Percentiles rank a stretch among this genome's conserved stretches.
Evolutionary conservation across 2,113 vertebrate genomes (phyloP).

Genomic region (Acrocephalus kingi): DNA sequence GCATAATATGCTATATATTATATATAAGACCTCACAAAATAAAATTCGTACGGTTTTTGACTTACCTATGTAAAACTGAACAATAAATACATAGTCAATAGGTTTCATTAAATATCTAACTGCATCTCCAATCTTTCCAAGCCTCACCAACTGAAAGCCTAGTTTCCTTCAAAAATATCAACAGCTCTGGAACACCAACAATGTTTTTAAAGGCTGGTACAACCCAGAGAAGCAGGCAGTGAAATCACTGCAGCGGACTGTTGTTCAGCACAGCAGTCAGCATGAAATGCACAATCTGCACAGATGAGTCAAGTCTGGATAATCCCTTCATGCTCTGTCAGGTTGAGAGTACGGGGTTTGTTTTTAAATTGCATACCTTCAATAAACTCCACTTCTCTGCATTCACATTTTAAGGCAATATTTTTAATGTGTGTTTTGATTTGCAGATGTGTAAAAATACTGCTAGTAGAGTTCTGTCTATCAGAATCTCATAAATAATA

Average conservation of each 20-base stretch:
- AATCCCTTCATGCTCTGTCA: slow-evolving; percentile 54
- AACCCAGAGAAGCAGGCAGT: neutral
- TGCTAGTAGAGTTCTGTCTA: neutral
- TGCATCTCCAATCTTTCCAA: neutral
- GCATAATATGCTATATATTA: neutral
- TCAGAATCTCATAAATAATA: neutral
- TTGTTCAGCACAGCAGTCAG: slow-evolving; percentile 36
- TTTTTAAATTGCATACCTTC: slow-evolving; percentile 16
- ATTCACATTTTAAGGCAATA: neutral
- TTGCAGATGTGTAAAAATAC: neutral
- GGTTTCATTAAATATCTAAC: neutral
- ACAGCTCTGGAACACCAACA: neutral
- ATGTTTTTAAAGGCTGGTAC: neutral
- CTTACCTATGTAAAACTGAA: neutral
- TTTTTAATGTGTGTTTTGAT: neutral
- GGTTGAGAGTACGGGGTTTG: neutral
- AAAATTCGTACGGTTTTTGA: neutral
- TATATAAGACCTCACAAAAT: neutral
- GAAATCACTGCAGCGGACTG: neutral
- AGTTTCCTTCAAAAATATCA: neutral
- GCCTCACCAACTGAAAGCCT: neutral
- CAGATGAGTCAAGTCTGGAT: slow-evolving; percentile 53
- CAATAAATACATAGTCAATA: neutral
- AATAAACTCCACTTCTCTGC: neutral
- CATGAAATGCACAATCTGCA: slow-evolving; percentile 24